Evolutionary conservation across 2,797 vertebrate genomes (phyloP).

Genomic region (Chaunax sp.): DNA sequence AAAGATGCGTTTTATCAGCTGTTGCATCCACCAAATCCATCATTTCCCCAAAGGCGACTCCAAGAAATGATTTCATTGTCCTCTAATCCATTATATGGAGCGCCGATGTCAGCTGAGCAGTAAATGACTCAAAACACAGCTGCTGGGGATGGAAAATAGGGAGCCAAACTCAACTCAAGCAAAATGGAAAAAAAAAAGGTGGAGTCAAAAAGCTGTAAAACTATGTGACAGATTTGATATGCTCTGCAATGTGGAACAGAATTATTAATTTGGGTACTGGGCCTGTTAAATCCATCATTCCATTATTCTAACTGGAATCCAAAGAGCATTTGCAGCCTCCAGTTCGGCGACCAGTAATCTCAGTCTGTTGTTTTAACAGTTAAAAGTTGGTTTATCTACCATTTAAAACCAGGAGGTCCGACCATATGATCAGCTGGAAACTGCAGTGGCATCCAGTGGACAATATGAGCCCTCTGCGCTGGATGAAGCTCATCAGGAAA

Average conservation of each 20-base stretch:
- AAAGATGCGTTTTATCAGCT: constrained; percentile 65
- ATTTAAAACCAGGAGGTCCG: constrained; percentile 56
- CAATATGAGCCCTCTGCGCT: constrained; percentile 1
- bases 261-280: constrained; percentile 81
- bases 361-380: constrained; percentile 72
- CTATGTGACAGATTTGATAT: constrained; percentile 78
- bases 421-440: constrained; percentile 18
- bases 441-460: constrained; percentile 71
- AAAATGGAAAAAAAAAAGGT: constrained; percentile 74
- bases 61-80: constrained; percentile 73
- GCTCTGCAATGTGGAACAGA: constrained; percentile 73
- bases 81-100: constrained; percentile 74
- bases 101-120: constrained; percentile 82
- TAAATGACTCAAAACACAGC: constrained; percentile 87
- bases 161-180: constrained; percentile 66
- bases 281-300: constrained; percentile 84
- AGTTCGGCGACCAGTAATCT: constrained; percentile 64
- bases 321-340: constrained; percentile 68
- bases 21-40: constrained; percentile 49
- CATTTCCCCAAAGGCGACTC: constrained; percentile 70
- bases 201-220: constrained; percentile 69
- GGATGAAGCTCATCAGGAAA: neutral
- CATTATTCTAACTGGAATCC: constrained; percentile 80
- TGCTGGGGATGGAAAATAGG: constrained; percentile 69
- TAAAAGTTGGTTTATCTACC: constrained; percentile 64